Base-by-base conservation (phyloP, 1,140 invertebrate species). In the Bombus vancouverensis region DNA sequence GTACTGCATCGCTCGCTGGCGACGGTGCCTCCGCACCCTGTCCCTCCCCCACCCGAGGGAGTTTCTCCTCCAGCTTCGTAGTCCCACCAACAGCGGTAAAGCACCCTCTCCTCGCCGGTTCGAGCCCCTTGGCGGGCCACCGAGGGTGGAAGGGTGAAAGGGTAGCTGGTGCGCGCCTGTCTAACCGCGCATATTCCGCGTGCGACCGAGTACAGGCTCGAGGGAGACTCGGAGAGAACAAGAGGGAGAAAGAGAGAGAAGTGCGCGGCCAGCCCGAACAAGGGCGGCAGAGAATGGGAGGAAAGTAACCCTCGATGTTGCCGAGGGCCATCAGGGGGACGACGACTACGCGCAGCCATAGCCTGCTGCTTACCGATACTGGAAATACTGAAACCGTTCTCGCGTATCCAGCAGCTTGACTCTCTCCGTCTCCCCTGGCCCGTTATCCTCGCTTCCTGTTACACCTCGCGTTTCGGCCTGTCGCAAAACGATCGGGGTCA, bases 1-100 rank as follows among this genome's bases (percentile, higher is more conserved):
- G 93, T 94, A 95, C 95, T 95, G 95, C 94, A 93, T 94, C 94
- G 93, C 93, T 94, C 92, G 91, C 81, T 91, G 87, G 89, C 91
- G 93, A 87, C 91, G 93, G 90, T 92, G 92, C 92, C 93, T 94
- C 92, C 92, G 92, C 93, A 93, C 93, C 93, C 93, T 92, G 88
- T 90, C 88, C 87, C 83, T 89, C 88, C 76, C 81, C 78, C 90
- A 70, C 53, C n/a, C 84, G 80, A 72, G 81, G 81, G 91, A 91
- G 91, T 89, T 91, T 81, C 84, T 87, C 88, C 86, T 86, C 83
- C 86, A 85, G 87, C 74, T 68, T 59, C 81, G 28, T 1, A 70
- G 25, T 47, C 57, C 68, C 80, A 71, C 66, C 68, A 81, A 10
- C n/a, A 34, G 12, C 47, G 9, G 4, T 13, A 34, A 13, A 22